Conservation (phyloP, 2,888 invertebrate genomes). For the Atrina japonica region DNA sequence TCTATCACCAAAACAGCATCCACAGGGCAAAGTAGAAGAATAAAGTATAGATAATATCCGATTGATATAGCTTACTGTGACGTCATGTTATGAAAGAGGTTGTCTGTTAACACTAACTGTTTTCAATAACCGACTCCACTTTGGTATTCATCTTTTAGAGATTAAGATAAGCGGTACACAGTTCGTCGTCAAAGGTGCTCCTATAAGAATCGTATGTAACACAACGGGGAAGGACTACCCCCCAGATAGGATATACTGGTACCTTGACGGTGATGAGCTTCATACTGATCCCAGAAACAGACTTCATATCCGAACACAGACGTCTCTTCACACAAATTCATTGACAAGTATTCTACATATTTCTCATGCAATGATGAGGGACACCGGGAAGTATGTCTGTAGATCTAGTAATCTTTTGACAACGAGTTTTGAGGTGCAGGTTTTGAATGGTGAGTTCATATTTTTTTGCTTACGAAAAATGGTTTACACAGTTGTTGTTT, state of each 20-base stretch:
- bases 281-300: slow-evolving; percentile 50
- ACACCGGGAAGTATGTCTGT: slow-evolving; percentile 61
- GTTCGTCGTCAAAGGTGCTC: slow-evolving; percentile 54
- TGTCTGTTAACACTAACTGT: too few relatives aligned
- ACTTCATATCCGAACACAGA: slow-evolving; percentile 54
- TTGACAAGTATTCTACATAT: slow-evolving; percentile 60
- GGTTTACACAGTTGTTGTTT: too few relatives aligned
- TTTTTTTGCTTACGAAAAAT: too few relatives aligned
- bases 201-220: slow-evolving; percentile 58
- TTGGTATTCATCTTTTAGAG: slow-evolving; percentile 48
- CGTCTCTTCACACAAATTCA: slow-evolving; percentile 55
- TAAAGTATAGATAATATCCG: too few relatives aligned
- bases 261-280: slow-evolving; percentile 52
- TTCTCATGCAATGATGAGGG: slow-evolving; percentile 50
- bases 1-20: too few relatives aligned
- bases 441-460: too few relatives aligned
- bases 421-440: slow-evolving; percentile 15
- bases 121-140: too few relatives aligned
- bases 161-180: slow-evolving; percentile 57
- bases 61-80: too few relatives aligned
- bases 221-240: slow-evolving; percentile 61
- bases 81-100: too few relatives aligned
- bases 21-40: too few relatives aligned
- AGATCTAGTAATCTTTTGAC: slow-evolving; percentile 33
- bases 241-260: slow-evolving; percentile 63